Evolutionary conservation across 2,797 vertebrate species (phyloP), one percentile per base, ranked within the genome.

Genomic region (Okamejei kenojei): DNA sequence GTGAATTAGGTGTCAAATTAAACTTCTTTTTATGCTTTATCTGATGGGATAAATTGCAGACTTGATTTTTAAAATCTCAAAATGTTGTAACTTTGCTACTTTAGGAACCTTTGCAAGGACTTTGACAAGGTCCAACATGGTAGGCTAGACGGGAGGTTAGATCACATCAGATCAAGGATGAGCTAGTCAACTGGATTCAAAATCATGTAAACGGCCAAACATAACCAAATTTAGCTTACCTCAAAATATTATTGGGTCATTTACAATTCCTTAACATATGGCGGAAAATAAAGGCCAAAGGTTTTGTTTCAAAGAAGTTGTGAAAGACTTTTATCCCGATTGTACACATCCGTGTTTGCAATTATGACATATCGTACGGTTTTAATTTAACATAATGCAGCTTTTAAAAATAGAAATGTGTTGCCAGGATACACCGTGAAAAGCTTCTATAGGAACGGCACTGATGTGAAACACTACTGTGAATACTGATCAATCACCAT

Each of bases 351-450:
- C 38, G 38, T 91, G 88, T 91, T 73, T 91, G 68, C 88, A 91
- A 74, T 91, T 91, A 91, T 91, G 35, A 65, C 32, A 74, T 76
- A 71, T 29, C 74, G 71, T 76, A 92, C 29, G 11, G 73, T 92
- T 92, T 92, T 92, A 92, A 92, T 76, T 74, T 58, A 92, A 76
- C 71, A 92, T 92, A 92, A 92, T 76, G n/a, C 17, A 76, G 45
- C 90, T 92, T 92, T 35, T 76, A 74, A 92, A 92, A 92, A 92
- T 76, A 92, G 90, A 92, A 92, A 92, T 76, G 21, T 38, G 90
- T 92, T 92, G 90, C 90, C 90, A 92, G 90, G 90, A 92, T 76
- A 92, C 90, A 92, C 90, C 26, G 73, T 54, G 26, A 54, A 92
- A 91, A 76, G 71, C 71, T 9, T 71, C 58, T 29, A 71, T 71